phyloP scores from a whole-genome alignment of 1,140 invertebrate species.

The Tenebrio molitor region DNA sequence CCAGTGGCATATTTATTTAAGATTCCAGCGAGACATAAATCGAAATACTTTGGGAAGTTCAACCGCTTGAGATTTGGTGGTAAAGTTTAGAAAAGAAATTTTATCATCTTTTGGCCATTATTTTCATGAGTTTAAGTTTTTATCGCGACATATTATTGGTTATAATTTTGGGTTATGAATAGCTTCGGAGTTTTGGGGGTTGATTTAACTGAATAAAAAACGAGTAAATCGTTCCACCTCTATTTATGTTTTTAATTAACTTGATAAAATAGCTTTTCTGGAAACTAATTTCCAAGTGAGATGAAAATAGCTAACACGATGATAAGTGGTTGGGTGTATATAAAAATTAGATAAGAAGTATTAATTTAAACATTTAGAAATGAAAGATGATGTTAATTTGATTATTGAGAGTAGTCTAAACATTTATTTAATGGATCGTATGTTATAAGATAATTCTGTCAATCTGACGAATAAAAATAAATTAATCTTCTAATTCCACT shows the following conservation, averaged over 20 bases:
- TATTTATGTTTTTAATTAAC: conserved; percentile 39
- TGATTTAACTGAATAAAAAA: conserved; percentile 37
- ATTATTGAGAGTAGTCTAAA: no score
- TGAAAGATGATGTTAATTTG: not conserved
- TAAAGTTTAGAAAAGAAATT: conserved; percentile 38
- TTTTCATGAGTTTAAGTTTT: conserved; percentile 41
- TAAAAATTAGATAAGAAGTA: conserved; percentile 19
- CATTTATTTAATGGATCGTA: conserved; percentile 6
- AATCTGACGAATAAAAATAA: conserved; percentile 18
- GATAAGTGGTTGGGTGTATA: conserved; percentile 12
- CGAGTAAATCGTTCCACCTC: conserved; percentile 1
- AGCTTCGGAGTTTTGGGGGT: conserved; percentile 1
- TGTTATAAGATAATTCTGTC: conserved; percentile 23
- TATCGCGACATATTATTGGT: conserved; percentile 36
- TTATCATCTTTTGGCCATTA: conserved; percentile 36
- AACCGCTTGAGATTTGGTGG: conserved; percentile 27
- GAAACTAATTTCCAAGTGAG: not conserved
- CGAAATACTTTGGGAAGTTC: conserved; percentile 37
- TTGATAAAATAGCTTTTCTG: not conserved
- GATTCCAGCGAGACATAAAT: conserved; percentile 31
- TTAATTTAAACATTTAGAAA: not conserved
- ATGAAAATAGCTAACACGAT: conserved; percentile 13
- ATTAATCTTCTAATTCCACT: conserved; percentile 1
- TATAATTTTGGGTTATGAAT: conserved; percentile 33
- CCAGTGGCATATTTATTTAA: conserved; percentile 37